A percentile compares a stretch with the other conserved stretches of the same genome.
phyloP scores from a whole-genome alignment of 2,113 vertebrate species.

The Pseudorectes ferrugineus region DNA sequence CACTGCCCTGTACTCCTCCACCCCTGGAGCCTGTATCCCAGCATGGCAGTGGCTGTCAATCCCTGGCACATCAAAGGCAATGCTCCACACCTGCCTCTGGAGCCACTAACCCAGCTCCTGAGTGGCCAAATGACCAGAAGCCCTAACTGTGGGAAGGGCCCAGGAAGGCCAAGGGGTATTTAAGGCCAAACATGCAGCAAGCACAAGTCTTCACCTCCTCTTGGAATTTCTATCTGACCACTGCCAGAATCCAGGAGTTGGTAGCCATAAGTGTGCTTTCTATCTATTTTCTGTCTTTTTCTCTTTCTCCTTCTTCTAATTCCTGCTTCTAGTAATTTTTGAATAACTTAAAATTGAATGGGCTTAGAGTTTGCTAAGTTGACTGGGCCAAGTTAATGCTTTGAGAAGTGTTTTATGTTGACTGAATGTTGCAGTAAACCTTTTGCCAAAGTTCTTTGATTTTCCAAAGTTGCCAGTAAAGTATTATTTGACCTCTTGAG shows the following conservation, averaged over 20 bases:
- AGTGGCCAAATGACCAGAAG: not conserved
- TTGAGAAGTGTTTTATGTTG: not conserved
- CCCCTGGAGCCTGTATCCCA: not conserved
- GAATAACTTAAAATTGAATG: not conserved
- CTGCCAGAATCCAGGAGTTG: not conserved
- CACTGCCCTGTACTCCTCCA: rapidly evolving
- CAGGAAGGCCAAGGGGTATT: not conserved
- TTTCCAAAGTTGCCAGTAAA: not conserved
- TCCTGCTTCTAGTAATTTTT: not conserved
- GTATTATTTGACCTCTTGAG: not conserved
- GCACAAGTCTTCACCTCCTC: rapidly evolving
- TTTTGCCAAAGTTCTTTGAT: not conserved
- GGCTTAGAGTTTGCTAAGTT: not conserved
- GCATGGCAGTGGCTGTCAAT: not conserved
- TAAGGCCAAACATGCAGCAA: rapidly evolving
- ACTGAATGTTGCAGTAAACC: not conserved
- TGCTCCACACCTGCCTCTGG: not conserved
- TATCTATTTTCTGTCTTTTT: not conserved
- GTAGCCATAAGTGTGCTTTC: not conserved
- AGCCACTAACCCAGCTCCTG: not conserved
- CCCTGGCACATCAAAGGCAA: not conserved
- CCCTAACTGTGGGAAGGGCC: not conserved
- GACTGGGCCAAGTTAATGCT: not conserved
- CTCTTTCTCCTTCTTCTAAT: not conserved
- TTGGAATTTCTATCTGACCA: not conserved